Conservation (phyloP, 2,888 invertebrate species). For the Drosophila heteroneura region DNA sequence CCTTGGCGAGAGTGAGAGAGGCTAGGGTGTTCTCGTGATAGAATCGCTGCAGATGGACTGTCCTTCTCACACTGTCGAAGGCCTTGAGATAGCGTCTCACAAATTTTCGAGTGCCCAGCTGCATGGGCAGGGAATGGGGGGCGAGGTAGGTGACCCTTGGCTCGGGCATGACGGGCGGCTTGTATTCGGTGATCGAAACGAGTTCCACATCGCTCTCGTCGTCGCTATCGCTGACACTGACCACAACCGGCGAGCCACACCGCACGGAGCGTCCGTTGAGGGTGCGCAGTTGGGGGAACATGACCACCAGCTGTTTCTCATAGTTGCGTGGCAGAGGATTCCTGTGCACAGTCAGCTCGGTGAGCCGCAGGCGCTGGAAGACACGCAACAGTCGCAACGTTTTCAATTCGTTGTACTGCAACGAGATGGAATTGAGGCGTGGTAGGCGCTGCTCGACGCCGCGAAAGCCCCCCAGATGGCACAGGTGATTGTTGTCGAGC, state of each 20-base stretch:
- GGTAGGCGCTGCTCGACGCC: slow-evolving; percentile 41
- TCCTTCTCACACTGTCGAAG: slow-evolving; percentile 34
- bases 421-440: slow-evolving; percentile 39
- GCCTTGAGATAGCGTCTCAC: slow-evolving; percentile 41
- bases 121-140: slow-evolving; percentile 5
- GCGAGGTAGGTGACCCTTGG: slow-evolving; percentile 26
- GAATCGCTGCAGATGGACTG: slow-evolving; percentile 13
- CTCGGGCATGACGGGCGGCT: slow-evolving; percentile 28
- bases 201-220: slow-evolving; percentile 43
- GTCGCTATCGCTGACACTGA: slow-evolving; percentile 1
- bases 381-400: slow-evolving; percentile 19
- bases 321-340: slow-evolving; percentile 51
- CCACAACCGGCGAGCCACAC: background rate
- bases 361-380: slow-evolving; percentile 33
- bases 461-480: slow-evolving; percentile 27
- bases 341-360: slow-evolving; percentile 27
- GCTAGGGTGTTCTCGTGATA: slow-evolving; percentile 29
- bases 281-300: slow-evolving; percentile 33
- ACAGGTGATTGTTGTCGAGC: slow-evolving; percentile 57
- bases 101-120: slow-evolving; percentile 22
- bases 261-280: slow-evolving; percentile 28
- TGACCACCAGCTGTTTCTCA: slow-evolving; percentile 27
- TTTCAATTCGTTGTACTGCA: slow-evolving; percentile 40
- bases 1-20: slow-evolving; percentile 32
- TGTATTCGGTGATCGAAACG: slow-evolving; percentile 31